Evolutionary conservation across 2,797 vertebrate genomes (phyloP), one percentile per base, ranked within the genome.

Genomic region (Melanotaenia pygmaea): DNA sequence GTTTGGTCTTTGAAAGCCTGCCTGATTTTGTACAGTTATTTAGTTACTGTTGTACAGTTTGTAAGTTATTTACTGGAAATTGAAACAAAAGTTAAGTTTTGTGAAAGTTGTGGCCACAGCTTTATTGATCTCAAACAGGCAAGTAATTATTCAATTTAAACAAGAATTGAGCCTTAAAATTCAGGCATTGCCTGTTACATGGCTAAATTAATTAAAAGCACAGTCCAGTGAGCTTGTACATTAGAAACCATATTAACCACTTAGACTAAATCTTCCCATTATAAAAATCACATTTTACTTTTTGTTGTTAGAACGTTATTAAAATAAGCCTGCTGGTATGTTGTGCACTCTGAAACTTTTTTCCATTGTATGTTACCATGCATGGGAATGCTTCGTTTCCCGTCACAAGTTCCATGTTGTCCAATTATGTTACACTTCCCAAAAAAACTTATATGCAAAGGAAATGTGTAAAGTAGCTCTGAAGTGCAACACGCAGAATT

Each of bases 131-230:
- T 68, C 16, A 65, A 70, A 64, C 12, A 3, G 45, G 18, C 57
- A 16, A 3, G 24, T 57, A 47, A 59, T 68, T 69, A 58, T 13
- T 51, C 37, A 64, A 35, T 73, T 72, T 43, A 40, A 51, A 68
- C 1, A 63, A 40, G 22, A 71, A 63, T 26, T 54, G 20, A 76
- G 45, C 30, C 54, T 69, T 38, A 43, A 68, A 68, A 35, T 50
- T 63, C 13, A 60, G 57, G 38, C 62, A 70, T 65, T 63, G 51
- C 26, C 26, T n/a, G 64, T 65, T 67, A 34, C 64, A 34, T 37
- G n/a, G n/a, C 12, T 54, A 26, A 64, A 80, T 70, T 62, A 68
- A 78, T 66, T 80, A 35, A 59, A 66, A 51, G 13, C 53, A 54
- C 70, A 58, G 63, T 75, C 53, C 54, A 65, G 63, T 47, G 40